A percentile compares a stretch with the other conserved stretches of the same genome.
Conservation (phyloP, 1,140 invertebrate genomes). For the Nilaparvata lugens region DNA sequence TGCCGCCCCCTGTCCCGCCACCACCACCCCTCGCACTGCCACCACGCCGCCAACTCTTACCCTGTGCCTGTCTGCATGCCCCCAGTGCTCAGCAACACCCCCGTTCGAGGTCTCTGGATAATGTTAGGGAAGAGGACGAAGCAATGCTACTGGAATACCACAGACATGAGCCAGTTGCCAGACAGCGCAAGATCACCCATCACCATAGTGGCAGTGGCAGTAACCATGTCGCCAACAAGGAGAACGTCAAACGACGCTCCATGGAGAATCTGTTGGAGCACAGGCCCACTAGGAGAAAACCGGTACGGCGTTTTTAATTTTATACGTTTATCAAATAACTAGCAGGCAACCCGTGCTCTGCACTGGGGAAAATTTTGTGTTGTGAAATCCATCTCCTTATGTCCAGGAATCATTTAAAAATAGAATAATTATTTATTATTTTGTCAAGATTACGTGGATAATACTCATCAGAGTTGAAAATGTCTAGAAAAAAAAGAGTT, state of each 20-base stretch:
- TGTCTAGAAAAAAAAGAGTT: no score
- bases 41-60: slow-evolving; percentile 13
- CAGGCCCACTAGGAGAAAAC: slow-evolving; percentile 5
- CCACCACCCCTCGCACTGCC: slow-evolving; percentile 32
- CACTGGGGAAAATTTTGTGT: no score
- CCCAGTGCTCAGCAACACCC: slow-evolving; percentile 40
- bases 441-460: no score
- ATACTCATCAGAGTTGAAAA: no score
- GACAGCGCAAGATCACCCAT: slow-evolving; percentile 43
- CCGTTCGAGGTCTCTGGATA: slow-evolving; percentile 56
- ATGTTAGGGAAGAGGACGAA: slow-evolving; percentile 42
- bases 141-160: slow-evolving; percentile 42
- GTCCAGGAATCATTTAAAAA: no score
- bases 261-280: slow-evolving; percentile 54
- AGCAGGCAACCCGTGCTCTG: no score
- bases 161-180: slow-evolving; percentile 33
- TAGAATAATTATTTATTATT: no score
- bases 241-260: slow-evolving; percentile 45
- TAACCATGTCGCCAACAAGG: slow-evolving; percentile 28
- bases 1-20: slow-evolving; percentile 45
- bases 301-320: background rate
- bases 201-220: slow-evolving; percentile 20
- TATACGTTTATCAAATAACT: no score
- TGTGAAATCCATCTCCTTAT: no score
- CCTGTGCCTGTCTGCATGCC: slow-evolving; percentile 32